Percentiles rank a stretch among this genome's conserved stretches.
These are phyloP conservation scores for Pangasius larnaudii DNA, from an alignment of 2,797 vertebrate genomes.

Conservation along the genomic window DNA sequence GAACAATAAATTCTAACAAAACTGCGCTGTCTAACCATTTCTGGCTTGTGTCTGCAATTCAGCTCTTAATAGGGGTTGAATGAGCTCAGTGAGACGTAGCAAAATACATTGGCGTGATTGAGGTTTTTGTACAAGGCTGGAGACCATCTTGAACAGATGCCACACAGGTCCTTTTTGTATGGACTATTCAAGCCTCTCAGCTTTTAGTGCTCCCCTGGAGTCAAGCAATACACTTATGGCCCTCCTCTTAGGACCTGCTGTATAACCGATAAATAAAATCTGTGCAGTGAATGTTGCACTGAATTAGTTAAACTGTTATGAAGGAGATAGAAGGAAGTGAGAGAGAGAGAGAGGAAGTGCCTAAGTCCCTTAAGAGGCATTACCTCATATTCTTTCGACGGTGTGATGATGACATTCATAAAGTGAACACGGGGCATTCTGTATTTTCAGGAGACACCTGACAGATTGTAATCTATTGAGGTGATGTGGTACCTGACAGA, in stretches of 20 bases:
- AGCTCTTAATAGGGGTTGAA: constrained; percentile 35
- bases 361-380: constrained; percentile 34
- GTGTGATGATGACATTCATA: constrained; percentile 33
- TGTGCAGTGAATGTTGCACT: constrained; percentile 28
- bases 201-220: constrained; percentile 45
- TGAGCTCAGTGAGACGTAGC: constrained; percentile 46
- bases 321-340: constrained; percentile 44
- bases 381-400: constrained; percentile 52
- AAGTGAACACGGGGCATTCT: constrained; percentile 29
- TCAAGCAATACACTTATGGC: constrained; percentile 41
- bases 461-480: constrained; percentile 34
- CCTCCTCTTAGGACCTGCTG: constrained; percentile 33
- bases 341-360: constrained; percentile 21
- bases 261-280: constrained; percentile 42
- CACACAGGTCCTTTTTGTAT: constrained; percentile 51
- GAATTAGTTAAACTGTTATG: constrained; percentile 46
- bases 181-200: constrained; percentile 42
- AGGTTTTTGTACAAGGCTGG: constrained; percentile 34
- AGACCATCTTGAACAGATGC: constrained; percentile 37
- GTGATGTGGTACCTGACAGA: constrained; percentile 12
- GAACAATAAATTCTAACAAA: constrained; percentile 32
- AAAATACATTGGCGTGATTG: constrained; percentile 40
- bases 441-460: constrained; percentile 51
- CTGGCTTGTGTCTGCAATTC: constrained; percentile 36
- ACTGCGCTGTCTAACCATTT: constrained; percentile 14